These are phyloP conservation scores for Glyptemys insculpta DNA, from an alignment of 2,797 vertebrate genomes.

Conservation along the genomic window DNA sequence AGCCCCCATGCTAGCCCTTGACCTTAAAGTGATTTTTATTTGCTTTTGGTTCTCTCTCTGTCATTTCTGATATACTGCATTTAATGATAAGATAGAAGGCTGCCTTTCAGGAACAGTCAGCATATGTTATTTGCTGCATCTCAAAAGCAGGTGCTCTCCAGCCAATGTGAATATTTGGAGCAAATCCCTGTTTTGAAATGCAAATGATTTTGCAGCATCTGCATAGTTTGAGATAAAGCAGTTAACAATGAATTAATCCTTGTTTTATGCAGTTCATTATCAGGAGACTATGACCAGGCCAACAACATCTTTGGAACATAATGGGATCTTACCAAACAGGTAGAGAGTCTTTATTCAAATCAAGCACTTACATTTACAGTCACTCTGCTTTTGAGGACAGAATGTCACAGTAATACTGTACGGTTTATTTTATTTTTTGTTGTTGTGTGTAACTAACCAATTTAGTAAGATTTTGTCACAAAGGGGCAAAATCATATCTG, in stretches of 20 bases:
- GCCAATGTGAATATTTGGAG: constrained; percentile 80
- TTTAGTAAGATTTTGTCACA: neutral
- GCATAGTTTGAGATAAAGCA: constrained; percentile 81
- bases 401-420: neutral
- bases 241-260: constrained; percentile 82
- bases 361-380: constrained; percentile 20
- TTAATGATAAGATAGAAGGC: constrained; percentile 46
- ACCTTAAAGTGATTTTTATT: constrained; percentile 16
- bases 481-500: neutral
- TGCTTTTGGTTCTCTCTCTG: neutral
- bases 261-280: constrained; percentile 79
- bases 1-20: neutral
- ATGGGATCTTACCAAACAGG: constrained; percentile 71
- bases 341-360: constrained; percentile 46
- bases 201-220: constrained; percentile 78
- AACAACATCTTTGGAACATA: constrained; percentile 66
- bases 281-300: constrained; percentile 63
- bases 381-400: neutral
- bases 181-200: constrained; percentile 85
- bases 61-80: constrained; percentile 33
- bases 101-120: constrained; percentile 42
- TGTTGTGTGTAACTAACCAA: neutral
- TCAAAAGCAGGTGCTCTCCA: constrained; percentile 81
- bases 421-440: neutral
- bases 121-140: constrained; percentile 73